Evolutionary conservation across 1,140 invertebrate genomes (phyloP), one percentile per base, ranked within the genome.

Genomic region (Neodiprion pinetum): DNA sequence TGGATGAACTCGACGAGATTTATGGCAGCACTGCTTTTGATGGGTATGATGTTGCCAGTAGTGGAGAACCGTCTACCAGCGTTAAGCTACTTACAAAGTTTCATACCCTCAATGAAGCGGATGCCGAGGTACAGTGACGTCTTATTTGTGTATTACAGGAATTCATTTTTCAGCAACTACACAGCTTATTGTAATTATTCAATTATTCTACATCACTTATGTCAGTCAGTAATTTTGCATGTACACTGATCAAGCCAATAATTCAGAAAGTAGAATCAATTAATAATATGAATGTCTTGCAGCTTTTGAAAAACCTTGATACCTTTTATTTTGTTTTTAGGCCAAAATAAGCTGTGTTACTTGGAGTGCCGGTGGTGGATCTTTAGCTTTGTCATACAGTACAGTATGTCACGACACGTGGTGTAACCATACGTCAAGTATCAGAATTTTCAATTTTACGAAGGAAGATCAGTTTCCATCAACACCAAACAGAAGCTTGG

Each of bases 311-410:
- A 40, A 40, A 40, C 1, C 28, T 40, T 40, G 28, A 76, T 70
- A 67, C 61, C 48, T 48, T 65, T 74, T 76, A 49, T 50, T 53
- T n/a, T 69, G 11, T 78, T 81, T 82, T 10, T 67, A 88, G 87
- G 82, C 75, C 11, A 89, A 88, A 83, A 77, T 89, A 72, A 88
- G 83, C 68, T 81, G 80, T 40, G 67, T 86, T 61, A 83, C 82
- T 48, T 89, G 88, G 88, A 89, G 87, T 70, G 83, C 80, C n/a
- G 84, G 82, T 71, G 88, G 88, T 48, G 86, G 87, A 77, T 85
- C 83, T 3, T 75, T 89, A 49, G 86, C 82, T 10, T 76, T 88
- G 67, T 82, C 80, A 5, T 80, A 86, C 67, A 83, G 84, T 40
- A 71, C 78, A 17, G 78, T 73, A 28, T 79, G 83, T 66, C 88